Conservation (phyloP, 2,888 invertebrate genomes). For the Euzophera pinguis region DNA sequence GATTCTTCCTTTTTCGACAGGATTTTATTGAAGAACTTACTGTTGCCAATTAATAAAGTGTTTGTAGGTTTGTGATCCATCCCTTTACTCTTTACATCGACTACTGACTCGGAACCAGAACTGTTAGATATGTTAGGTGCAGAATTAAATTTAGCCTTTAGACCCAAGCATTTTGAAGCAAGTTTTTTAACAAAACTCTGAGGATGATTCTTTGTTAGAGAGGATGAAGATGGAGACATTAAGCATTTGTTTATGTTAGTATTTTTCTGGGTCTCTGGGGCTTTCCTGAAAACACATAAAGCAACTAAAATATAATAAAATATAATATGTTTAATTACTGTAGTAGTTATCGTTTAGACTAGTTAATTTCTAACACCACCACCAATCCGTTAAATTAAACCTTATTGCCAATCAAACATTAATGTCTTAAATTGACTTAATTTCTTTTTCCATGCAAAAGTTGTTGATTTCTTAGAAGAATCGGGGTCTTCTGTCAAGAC, state of each 20-base stretch:
- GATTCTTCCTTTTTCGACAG: slow-evolving; percentile 70
- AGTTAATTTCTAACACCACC: slow-evolving; percentile 18
- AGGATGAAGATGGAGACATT: slow-evolving; percentile 65
- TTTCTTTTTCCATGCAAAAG: slow-evolving; percentile 41
- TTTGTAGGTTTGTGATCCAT: slow-evolving; percentile 51
- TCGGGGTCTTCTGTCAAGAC: background rate
- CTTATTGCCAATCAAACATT: slow-evolving; percentile 36
- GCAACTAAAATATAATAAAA: slow-evolving; percentile 57
- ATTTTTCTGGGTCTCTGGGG: slow-evolving; percentile 72
- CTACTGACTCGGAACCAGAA: slow-evolving; percentile 50
- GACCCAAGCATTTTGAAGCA: slow-evolving; percentile 76
- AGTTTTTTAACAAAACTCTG: slow-evolving; percentile 76
- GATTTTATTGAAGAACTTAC: slow-evolving; percentile 66
- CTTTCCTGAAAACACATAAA: slow-evolving; percentile 76
- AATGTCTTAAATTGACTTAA: slow-evolving; percentile 43
- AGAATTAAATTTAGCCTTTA: slow-evolving; percentile 72
- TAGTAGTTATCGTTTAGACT: slow-evolving; percentile 12
- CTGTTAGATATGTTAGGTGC: slow-evolving; percentile 74
- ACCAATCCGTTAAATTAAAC: slow-evolving; percentile 16
- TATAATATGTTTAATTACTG: slow-evolving; percentile 29
- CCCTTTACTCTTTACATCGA: slow-evolving; percentile 53
- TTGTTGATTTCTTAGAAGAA: slow-evolving; percentile 14
- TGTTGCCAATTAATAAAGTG: slow-evolving; percentile 67
- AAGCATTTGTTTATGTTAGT: slow-evolving; percentile 68
- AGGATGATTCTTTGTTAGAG: slow-evolving; percentile 64